Evolutionary conservation across 2,888 invertebrate species (phyloP).

Genomic region (Lasioglossum pauxillum): DNA sequence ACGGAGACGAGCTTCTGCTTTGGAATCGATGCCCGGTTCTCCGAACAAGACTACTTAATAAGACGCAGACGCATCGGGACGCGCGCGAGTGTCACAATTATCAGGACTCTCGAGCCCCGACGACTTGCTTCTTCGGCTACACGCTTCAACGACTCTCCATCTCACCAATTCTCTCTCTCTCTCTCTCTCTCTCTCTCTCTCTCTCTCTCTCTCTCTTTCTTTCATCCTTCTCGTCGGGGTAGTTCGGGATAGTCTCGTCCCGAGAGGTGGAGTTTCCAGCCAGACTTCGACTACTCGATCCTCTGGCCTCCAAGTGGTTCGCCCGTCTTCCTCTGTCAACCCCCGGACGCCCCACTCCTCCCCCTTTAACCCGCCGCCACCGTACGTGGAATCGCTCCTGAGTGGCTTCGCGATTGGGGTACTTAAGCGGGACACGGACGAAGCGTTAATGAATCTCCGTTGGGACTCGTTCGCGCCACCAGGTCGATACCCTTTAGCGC

Average conservation of each 20-base stretch:
- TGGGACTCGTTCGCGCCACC: slow-evolving; percentile 64
- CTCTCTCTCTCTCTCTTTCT: background rate
- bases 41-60: slow-evolving; percentile 51
- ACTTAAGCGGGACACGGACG: slow-evolving; percentile 72
- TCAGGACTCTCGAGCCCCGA: slow-evolving; percentile 42
- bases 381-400: slow-evolving; percentile 67
- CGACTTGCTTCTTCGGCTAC: slow-evolving; percentile 33
- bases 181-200: background rate
- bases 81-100: slow-evolving; percentile 62
- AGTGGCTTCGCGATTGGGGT: slow-evolving; percentile 74
- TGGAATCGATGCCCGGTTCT: slow-evolving; percentile 55
- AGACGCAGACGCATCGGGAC: slow-evolving; percentile 56
- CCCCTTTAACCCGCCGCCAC: background rate
- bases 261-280: slow-evolving; percentile 67
- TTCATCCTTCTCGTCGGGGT: slow-evolving; percentile 36
- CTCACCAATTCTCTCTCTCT: background rate
- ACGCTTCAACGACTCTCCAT: slow-evolving; percentile 8
- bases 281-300: slow-evolving; percentile 68
- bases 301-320: slow-evolving; percentile 57
- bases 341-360: background rate
- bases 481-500: slow-evolving; percentile 67
- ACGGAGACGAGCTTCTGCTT: slow-evolving; percentile 7
- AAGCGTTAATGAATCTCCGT: slow-evolving; percentile 75
- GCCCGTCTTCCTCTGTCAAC: slow-evolving; percentile 40
- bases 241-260: slow-evolving; percentile 60